Base-by-base conservation (phyloP, 2,113 vertebrate species). In the Vicugna pacos region DNA sequence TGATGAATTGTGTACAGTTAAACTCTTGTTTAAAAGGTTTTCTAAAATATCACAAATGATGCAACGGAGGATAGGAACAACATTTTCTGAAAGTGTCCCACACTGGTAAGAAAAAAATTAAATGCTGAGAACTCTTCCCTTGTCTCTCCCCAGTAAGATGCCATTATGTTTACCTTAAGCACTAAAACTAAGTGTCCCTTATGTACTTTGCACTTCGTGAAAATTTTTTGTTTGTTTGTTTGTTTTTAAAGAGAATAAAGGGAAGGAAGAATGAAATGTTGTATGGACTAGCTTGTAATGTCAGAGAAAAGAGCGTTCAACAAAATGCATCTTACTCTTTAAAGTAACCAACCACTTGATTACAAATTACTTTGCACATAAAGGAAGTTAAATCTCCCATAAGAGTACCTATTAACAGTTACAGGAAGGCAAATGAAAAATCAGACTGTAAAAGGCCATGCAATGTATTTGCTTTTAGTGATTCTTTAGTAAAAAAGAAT, bases 21-120 rank as follows among this genome's bases (percentile, higher is more conserved):
- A 95, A 80, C 17, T 80, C 26, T 93, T 90, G 54, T 79, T 56
- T 72, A 90, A 81, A 38, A 77, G 32, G 16, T 64, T 95, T 94
- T 30, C 46, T 90, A 84, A 94, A 94, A 85, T 73, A 70, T 79
- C 14, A 90, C 15, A 95, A 67, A 60, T 48, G 14, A 91, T 76
- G 42, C 64, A 77, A 96, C 3, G 5, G 81, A 86, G 19, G 6
- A 48, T 46, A 1, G 26, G 14, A 69, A 48, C 64, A 48, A 69
- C 19, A 30, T 16, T 62, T 80, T 50, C 46, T 94, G 35, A 75
- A 96, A 88, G 13, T 76, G 24, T 9, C 94, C 1, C 9, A 14
- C 7, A 38, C n/a, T 42, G 24, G 20, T 64, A 84, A 88, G 46
- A 80, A 65, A 91, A 76, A 56, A 82, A 91, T n/a, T 17, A 80